These are phyloP conservation scores for Epistrophe eligans DNA, from an alignment of 2,888 invertebrate genomes.

Conservation along the genomic window DNA sequence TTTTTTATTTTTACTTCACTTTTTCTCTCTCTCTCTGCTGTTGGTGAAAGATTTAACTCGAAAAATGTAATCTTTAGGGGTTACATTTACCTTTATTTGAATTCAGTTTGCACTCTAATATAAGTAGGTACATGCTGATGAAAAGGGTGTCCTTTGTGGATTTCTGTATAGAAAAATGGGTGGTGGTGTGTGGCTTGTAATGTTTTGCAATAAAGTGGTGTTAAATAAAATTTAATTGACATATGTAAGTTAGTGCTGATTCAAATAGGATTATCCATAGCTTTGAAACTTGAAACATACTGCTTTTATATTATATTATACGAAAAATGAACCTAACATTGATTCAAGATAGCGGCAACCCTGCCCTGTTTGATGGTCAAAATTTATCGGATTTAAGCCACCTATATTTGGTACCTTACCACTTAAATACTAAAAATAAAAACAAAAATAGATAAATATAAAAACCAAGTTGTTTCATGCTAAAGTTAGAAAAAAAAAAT, in stretches of 20 bases:
- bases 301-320: no score
- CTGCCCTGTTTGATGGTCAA: no score
- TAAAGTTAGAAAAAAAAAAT: no score
- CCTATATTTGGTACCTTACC: no score
- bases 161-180: slow-evolving; percentile 5
- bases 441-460: no score
- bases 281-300: no score
- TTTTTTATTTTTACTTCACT: neutral
- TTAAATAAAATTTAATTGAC: slow-evolving; percentile 68
- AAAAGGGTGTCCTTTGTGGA: slow-evolving; percentile 32
- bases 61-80: slow-evolving; percentile 31
- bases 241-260: slow-evolving; percentile 53
- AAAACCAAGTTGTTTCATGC: no score
- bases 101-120: neutral
- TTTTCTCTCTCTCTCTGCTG: neutral
- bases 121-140: neutral
- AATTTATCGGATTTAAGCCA: no score
- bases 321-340: no score
- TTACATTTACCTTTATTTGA: neutral
- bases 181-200: slow-evolving; percentile 63
- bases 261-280: slow-evolving; percentile 51
- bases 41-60: neutral
- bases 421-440: no score
- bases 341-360: no score
- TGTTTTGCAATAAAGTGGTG: slow-evolving; percentile 69